Base-by-base conservation (phyloP, 1,140 invertebrate species). In the Panonychus citri region DNA sequence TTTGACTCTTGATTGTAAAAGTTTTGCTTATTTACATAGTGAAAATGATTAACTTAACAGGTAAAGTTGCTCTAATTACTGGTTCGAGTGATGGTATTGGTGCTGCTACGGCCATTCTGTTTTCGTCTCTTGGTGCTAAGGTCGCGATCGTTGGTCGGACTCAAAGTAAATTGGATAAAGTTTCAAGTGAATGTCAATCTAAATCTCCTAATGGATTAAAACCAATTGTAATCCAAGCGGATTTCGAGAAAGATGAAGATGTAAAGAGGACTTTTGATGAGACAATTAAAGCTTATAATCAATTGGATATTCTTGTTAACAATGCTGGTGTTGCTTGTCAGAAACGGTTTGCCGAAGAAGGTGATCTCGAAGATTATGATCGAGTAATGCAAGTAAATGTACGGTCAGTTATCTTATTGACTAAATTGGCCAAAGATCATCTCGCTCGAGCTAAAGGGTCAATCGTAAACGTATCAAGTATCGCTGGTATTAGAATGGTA, bases 61-160 rank as follows among this genome's bases (percentile, higher is more conserved):
- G 12, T 34, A 34, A 34, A 34, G 30, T 34, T 7, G 30, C 30
- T 34, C 12, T 34, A 12, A 34, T 34, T 12, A 34, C 30, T 34
- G 50, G 50, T 5, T 83, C 84, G 1, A 84, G 82, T 68, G 85
- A 82, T 24, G 85, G 85, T 1, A 88, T 89, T 60, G 85, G 84
- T 55, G 78, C 78, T 46, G 80, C 78, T n/a, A 81, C 82, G 21
- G 84, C 84, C 1, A 59, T 81, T 43, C 73, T 81, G 54, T 78
- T 89, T 61, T 76, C 83, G 1, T 75, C 77, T 61, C 67, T 81
- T 19, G 80, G 81, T 43, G 83, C 82, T 1, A 70, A 64, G 27
- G 64, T 85, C n/a, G 73, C 72, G 0, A 61, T 90, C 15, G 79
- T 79, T 15, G 86, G 84, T 30, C 74, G 85, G 27, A 84, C 87